phyloP scores from a whole-genome alignment of 2,797 vertebrate genomes.

The Thaleichthys pacificus region DNA sequence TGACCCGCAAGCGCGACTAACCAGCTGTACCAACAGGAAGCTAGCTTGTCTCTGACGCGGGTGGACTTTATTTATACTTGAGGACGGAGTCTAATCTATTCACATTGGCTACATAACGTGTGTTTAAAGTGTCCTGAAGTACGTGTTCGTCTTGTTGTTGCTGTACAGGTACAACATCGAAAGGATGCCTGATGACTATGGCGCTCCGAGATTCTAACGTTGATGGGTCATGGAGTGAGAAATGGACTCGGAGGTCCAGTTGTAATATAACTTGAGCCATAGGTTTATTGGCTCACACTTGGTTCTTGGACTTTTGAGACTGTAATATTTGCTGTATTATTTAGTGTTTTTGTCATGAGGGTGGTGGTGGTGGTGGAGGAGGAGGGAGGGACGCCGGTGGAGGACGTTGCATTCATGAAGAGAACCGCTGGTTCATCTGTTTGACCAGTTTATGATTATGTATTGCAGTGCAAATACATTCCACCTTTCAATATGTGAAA shows the following conservation, averaged over 20 bases:
- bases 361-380: not conserved
- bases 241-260: slow-evolving; percentile 44
- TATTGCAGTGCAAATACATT: not conserved
- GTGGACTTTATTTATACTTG: not conserved
- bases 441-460: not conserved
- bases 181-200: slow-evolving; percentile 97
- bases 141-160: slow-evolving; percentile 4
- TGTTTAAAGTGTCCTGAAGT: not conserved
- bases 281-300: slow-evolving; percentile 14
- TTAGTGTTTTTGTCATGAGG: not conserved
- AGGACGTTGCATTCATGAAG: too few species aligned
- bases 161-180: slow-evolving; percentile 94
- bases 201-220: slow-evolving; percentile 88
- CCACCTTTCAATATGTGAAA: not conserved
- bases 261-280: slow-evolving; percentile 1
- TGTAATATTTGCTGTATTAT: not conserved
- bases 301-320: slow-evolving; percentile 23
- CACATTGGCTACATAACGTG: too few species aligned
- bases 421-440: too few species aligned
- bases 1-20: too few species aligned
- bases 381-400: too few species aligned
- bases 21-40: too few species aligned
- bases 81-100: too few species aligned
- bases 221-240: slow-evolving; percentile 33
- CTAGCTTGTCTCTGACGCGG: not conserved